Evolutionary conservation across 2,888 invertebrate genomes (phyloP).

Genomic region (Alsophila aescularia): DNA sequence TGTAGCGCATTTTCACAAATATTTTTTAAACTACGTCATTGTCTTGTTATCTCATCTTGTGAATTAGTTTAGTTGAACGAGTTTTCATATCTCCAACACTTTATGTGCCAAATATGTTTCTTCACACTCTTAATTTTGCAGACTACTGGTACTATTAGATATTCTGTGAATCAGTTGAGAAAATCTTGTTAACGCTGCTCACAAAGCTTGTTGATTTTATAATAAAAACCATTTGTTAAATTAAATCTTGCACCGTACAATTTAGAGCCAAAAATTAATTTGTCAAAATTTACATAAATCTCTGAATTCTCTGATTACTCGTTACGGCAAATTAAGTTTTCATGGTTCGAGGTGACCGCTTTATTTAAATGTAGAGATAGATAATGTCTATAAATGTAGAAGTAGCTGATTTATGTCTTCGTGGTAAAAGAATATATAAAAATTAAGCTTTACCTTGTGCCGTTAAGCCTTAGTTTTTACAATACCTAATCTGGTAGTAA

Average conservation of each 20-base stretch:
- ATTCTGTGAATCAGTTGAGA: slow-evolving; percentile 13
- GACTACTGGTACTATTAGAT: too few species aligned
- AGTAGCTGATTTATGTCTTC: too few species aligned
- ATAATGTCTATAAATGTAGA: background rate
- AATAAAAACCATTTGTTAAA: slow-evolving; percentile 23
- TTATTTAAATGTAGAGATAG: background rate
- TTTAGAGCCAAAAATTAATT: slow-evolving; percentile 26
- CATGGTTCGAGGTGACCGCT: background rate
- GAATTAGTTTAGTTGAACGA: too few species aligned
- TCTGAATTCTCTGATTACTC: slow-evolving; percentile 14
- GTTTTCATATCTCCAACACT: too few species aligned
- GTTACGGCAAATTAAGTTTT: slow-evolving; percentile 7
- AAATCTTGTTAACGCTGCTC: slow-evolving; percentile 23
- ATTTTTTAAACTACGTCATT: too few species aligned
- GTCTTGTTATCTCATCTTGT: too few species aligned
- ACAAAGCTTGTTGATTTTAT: slow-evolving; percentile 29
- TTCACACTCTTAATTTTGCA: slow-evolving; percentile 5
- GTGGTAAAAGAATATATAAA: too few species aligned
- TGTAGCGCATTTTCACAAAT: too few species aligned
- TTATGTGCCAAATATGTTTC: background rate
- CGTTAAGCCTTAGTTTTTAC: too few species aligned
- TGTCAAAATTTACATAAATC: slow-evolving; percentile 9
- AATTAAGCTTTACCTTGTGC: too few species aligned
- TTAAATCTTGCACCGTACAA: slow-evolving; percentile 22
- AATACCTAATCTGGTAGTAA: too few species aligned